These are phyloP conservation scores for Helicolenus hilgendorfi DNA, from an alignment of 2,797 vertebrate species.

Conservation along the genomic window DNA sequence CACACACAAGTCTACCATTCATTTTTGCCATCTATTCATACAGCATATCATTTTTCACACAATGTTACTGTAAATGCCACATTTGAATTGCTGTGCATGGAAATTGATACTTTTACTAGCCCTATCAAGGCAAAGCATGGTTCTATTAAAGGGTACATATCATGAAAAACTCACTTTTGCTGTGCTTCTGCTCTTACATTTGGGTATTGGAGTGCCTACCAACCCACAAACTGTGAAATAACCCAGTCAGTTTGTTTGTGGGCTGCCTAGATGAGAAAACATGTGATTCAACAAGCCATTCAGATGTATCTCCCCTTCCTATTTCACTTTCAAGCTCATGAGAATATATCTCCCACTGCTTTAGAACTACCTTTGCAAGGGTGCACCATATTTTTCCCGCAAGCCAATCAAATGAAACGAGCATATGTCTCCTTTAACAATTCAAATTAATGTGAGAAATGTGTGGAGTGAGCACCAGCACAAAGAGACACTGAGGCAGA, in stretches of 20 bases:
- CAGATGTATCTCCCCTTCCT: background rate
- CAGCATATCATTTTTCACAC: background rate
- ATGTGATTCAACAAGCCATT: background rate
- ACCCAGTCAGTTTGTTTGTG: too few species aligned
- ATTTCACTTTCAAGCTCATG: background rate
- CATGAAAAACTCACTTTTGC: background rate
- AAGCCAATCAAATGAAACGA: background rate
- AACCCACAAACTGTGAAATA: background rate
- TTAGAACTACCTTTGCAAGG: background rate
- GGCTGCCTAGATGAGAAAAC: background rate
- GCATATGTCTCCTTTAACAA: constrained; percentile 1
- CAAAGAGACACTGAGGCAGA: background rate
- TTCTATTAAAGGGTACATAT: background rate
- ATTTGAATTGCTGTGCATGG: background rate
- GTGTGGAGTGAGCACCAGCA: background rate
- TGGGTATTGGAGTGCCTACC: background rate
- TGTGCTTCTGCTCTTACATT: background rate
- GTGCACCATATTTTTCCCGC: background rate
- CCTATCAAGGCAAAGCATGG: background rate
- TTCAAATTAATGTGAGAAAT: constrained; percentile 22
- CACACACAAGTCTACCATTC: background rate
- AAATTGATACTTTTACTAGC: background rate
- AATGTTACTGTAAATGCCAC: constrained; percentile 8
- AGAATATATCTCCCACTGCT: background rate
- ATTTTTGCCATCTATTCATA: background rate